Conservation (phyloP, 2,888 invertebrate genomes). For the Thysanoteuthis rhombus region DNA sequence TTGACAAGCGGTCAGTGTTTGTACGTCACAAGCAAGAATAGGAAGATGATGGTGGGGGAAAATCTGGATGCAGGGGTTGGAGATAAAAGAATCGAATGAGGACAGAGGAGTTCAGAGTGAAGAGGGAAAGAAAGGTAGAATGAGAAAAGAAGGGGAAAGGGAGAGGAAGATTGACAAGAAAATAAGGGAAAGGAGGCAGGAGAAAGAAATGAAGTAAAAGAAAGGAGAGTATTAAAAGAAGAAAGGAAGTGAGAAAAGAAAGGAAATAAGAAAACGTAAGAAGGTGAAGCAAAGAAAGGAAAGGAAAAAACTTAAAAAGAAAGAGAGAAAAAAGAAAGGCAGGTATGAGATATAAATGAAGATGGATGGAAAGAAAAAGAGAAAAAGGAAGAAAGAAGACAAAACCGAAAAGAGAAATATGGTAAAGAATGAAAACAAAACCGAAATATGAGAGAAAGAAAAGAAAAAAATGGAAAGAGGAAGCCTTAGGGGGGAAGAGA, state of each 20-base stretch:
- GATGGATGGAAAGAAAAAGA: too few species aligned
- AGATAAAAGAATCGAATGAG: neutral
- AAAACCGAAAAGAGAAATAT: too few species aligned
- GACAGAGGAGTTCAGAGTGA: neutral
- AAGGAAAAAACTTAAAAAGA: too few species aligned
- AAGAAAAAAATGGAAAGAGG: too few species aligned
- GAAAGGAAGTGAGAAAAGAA: neutral
- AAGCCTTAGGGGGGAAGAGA: too few species aligned
- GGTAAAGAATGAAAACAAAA: too few species aligned
- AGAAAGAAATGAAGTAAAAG: neutral
- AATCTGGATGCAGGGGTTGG: neutral
- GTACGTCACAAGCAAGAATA: neutral
- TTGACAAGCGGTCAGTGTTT: neutral
- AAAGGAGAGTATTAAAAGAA: neutral
- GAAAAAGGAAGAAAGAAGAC: neutral
- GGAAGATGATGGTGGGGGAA: neutral
- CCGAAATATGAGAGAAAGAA: too few species aligned
- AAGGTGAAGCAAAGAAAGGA: too few species aligned
- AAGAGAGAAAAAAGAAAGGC: too few species aligned
- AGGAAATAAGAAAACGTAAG: too few species aligned
- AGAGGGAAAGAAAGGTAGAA: neutral
- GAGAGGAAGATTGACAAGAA: neutral
- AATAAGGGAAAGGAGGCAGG: neutral
- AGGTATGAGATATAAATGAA: too few species aligned
- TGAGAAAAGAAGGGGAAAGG: too few species aligned